Base-by-base conservation (phyloP, 2,888 invertebrate species). In the Alloplasta piceator region DNA sequence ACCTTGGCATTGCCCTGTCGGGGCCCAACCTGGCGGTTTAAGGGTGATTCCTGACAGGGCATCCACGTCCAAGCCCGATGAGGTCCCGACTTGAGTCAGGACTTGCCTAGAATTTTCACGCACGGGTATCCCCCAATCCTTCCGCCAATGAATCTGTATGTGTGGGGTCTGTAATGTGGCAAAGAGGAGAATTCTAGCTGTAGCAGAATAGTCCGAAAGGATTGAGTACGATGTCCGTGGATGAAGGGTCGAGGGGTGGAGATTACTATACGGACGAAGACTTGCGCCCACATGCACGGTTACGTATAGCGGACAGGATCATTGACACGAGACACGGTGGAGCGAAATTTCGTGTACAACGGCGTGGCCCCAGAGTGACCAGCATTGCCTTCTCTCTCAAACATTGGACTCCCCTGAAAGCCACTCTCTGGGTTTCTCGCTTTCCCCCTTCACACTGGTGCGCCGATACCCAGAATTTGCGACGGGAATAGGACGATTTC, bases 71-170 rank as follows among this genome's bases (percentile, higher is more conserved):
- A n/a, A n/a, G n/a, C n/a, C n/a, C n/a, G n/a, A n/a, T n/a, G n/a
- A n/a, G n/a, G n/a, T n/a, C n/a, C n/a, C n/a, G n/a, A n/a, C n/a
- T n/a, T n/a, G n/a, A n/a, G n/a, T n/a, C n/a, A n/a, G n/a, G n/a
- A n/a, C n/a, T n/a, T n/a, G n/a, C n/a, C n/a, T n/a, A n/a, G n/a
- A n/a, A n/a, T n/a, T n/a, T n/a, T n/a, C n/a, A n/a, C n/a, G n/a
- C n/a, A n/a, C n/a, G 92, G 95, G 96, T 94, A 6, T 26, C 3
- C 26, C 26, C 3, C 26, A 2, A 26, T 26, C 26, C 26, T 3
- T 26, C 26, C 26, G 26, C 26, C 26, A 26, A 26, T 26, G 26
- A 26, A 26, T 26, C 26, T 26, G 26, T 1, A 3, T 26, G 26
- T 26, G 26, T 26, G 26, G 1, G 26, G 1, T 26, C 26, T 16